Evolutionary conservation across 2,797 vertebrate genomes (phyloP), one percentile per base, ranked within the genome.

Genomic region (Fringilla coelebs): DNA sequence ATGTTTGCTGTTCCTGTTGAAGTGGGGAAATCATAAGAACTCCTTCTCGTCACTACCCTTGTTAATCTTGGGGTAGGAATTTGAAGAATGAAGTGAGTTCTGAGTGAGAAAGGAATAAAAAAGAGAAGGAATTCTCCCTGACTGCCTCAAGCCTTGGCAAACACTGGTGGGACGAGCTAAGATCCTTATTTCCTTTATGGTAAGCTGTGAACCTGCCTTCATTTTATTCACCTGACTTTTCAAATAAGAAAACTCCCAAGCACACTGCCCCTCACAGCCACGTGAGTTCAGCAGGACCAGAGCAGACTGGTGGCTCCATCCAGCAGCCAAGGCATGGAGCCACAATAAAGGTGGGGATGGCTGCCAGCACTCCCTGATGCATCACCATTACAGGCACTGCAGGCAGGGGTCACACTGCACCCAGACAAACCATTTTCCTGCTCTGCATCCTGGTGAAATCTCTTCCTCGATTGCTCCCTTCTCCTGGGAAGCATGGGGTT

Each of bases 401-500:
- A 83, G 66, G 21, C 41, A 94, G 86, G 66, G 82, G 80, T 71
- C 83, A 57, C 58, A 31, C 4, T 34, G 49, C 90, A 91, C 10
- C 9, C 3, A 74, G 11, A 85, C 68, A 93, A 86, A 76, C 40
- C 10, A 74, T 89, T 92, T 78, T 73, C 87, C 80, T 94, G 65
- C 84, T 90, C 73, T 80, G 71, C 1, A 0, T 75, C 68, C 55
- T 84, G 68, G 65, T 54, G 58, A 88, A 94, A 87, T 88, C 86
- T 70, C 89, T 61, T 80, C 52, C 71, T 91, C 81, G 22, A 80
- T 48, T 88, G 41, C 26, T 82, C 38, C 84, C 16, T 93, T 83
- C 77, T 94, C 83, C 67, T 91, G 92, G 91, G 92, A 97, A 70
- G 54, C 3, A 32, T 22, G 65, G 54, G 75, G 84, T 52, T 87